Evolutionary conservation across 2,113 vertebrate genomes (phyloP).

Genomic region (Mus musculus): DNA sequence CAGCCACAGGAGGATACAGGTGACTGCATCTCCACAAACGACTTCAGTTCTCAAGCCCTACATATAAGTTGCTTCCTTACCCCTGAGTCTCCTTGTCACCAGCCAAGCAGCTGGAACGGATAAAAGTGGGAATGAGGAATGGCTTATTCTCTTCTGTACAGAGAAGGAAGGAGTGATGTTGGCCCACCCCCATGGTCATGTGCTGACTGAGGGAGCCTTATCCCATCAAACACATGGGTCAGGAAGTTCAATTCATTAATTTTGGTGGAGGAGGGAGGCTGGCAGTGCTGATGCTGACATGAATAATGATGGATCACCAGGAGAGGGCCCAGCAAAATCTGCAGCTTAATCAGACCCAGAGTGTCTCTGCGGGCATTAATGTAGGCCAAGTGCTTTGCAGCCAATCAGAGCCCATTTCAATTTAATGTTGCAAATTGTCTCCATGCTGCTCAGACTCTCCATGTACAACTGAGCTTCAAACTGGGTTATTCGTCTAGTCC

Average conservation of each 20-base stretch:
- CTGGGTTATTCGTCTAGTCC: slow-evolving; percentile 38
- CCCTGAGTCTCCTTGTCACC: background rate
- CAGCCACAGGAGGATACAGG: fast-evolving
- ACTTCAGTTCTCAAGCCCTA: background rate
- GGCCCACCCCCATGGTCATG: background rate
- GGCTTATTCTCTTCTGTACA: background rate
- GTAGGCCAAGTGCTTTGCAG: slow-evolving; percentile 72
- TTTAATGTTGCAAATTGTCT: slow-evolving; percentile 63
- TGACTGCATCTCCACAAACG: fast-evolving
- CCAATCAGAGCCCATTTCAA: slow-evolving; percentile 53
- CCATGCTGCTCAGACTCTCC: background rate
- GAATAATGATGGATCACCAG: slow-evolving; percentile 81
- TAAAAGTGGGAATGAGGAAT: background rate
- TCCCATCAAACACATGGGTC: background rate
- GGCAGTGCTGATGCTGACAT: slow-evolving; percentile 66
- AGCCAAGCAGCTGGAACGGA: background rate
- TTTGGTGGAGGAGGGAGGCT: slow-evolving; percentile 65
- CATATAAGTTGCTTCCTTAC: background rate
- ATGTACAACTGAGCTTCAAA: background rate
- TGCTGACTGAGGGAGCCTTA: slow-evolving; percentile 50
- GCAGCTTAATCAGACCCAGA: slow-evolving; percentile 72
- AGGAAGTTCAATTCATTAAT: slow-evolving; percentile 77
- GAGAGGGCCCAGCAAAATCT: slow-evolving; percentile 77
- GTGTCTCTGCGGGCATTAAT: slow-evolving; percentile 66
- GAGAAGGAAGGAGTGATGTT: background rate